Evolutionary conservation across 2,888 invertebrate genomes (phyloP), one percentile per base, ranked within the genome.

Genomic region (Shargacucullia verbasci): DNA sequence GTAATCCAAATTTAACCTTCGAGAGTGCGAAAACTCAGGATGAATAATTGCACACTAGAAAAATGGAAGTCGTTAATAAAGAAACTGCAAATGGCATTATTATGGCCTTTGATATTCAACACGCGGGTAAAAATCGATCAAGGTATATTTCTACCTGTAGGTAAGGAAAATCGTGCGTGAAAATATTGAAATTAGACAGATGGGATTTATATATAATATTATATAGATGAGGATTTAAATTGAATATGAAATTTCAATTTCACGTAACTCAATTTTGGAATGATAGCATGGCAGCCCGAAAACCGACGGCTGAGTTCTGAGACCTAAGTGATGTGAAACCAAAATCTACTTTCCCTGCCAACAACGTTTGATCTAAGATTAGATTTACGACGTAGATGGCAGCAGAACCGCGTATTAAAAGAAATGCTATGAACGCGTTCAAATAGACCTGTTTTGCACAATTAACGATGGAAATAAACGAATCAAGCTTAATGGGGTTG

Each of bases 281-380:
- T 43, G 50, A 53, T 13, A 38, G 39, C 29, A 9, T 29, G 29
- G 29, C 9, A 48, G 48, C 37, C 54, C 71, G 49, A 63, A 66
- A 64, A 68, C 60, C 61, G 62, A 50, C 60, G 35, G 41, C 12
- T 64, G 44, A 55, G 55, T 65, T 55, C 49, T 54, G 62, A 65
- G 50, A 71, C 63, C 56, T 67, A 70, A 78, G 76, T 73, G 67
- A 79, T 71, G 75, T 72, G 53, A 76, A 79, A 82, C 67, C 66
- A 64, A 80, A 82, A 78, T 78, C 73, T 56, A 78, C 78, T 80
- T 82, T 82, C 78, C 70, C 77, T 74, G 70, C 79, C 80, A 81
- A 71, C 76, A 68, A 61, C 63, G 71, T 80, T 82, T 80, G 78
- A 79, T 83, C 83, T 78, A 74, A 83, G 76, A 83, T 83, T 82